Conservation (phyloP, 2,113 vertebrate genomes). For the Aythya baeri region DNA sequence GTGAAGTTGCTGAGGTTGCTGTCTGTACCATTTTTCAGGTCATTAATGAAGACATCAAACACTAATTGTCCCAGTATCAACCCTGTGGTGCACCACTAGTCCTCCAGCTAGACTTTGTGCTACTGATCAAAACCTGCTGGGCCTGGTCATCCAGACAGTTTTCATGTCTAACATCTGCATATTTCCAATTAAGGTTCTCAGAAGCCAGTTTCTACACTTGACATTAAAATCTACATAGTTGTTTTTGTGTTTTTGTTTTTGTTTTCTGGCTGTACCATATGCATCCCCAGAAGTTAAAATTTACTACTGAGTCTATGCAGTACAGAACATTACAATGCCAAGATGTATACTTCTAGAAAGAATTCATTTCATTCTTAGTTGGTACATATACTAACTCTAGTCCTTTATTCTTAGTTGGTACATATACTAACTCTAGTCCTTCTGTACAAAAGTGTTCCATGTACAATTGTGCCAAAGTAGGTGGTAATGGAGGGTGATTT, state of each 20-base stretch:
- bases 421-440: conserved; percentile 49
- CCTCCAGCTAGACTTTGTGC: neutral
- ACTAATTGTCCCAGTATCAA: neutral
- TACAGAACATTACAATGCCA: neutral
- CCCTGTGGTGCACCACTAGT: no score
- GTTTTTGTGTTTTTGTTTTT: neutral
- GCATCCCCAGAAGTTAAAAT: neutral
- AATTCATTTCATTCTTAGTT: neutral
- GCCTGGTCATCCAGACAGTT: neutral
- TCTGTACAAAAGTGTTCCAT: neutral
- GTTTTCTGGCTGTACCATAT: neutral
- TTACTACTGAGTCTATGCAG: neutral
- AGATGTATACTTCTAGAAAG: neutral
- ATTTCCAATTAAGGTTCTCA: neutral
- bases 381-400: conserved; percentile 37
- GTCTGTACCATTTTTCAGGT: neutral
- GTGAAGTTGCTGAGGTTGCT: neutral
- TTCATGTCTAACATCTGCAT: neutral
- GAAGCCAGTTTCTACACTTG: neutral
- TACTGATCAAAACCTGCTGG: neutral
- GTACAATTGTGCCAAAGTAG: neutral
- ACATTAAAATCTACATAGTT: neutral
- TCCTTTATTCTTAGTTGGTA: conserved; percentile 8
- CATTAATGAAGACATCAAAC: neutral
- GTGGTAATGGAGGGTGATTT: neutral